Conservation (phyloP, 2,888 invertebrate genomes). For the Zaprionus obscuricornis region DNA sequence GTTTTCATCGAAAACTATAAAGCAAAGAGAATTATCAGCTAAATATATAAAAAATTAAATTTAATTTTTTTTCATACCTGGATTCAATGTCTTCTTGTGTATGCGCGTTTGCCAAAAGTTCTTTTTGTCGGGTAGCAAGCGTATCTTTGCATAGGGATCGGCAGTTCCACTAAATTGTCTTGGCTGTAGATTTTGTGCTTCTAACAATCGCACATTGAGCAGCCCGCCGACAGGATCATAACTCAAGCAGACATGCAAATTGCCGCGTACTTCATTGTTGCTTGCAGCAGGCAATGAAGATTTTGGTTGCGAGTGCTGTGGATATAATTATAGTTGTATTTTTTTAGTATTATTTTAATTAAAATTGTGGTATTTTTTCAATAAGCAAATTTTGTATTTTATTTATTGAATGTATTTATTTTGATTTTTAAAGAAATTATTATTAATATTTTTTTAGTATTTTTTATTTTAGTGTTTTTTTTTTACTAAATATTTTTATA, state of each 20-base stretch:
- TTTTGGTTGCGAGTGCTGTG: slow-evolving; percentile 81
- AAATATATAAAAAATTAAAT: too few relatives aligned
- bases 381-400: too few relatives aligned
- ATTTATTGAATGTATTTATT: too few relatives aligned
- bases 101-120: slow-evolving; percentile 87
- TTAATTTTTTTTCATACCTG: slow-evolving; percentile 83
- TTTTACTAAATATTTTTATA: too few relatives aligned
- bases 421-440: too few relatives aligned
- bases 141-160: slow-evolving; percentile 88
- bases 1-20: slow-evolving; percentile 87
- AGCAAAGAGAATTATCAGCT: slow-evolving; percentile 6
- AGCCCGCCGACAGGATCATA: slow-evolving; percentile 87
- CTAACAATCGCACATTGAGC: slow-evolving; percentile 86
- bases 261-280: slow-evolving; percentile 85
- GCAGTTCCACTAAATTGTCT: slow-evolving; percentile 86
- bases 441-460: too few relatives aligned
- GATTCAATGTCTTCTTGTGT: slow-evolving; percentile 87
- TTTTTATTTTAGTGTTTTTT: too few relatives aligned
- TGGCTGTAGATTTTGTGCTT: slow-evolving; percentile 86
- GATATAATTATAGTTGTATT: too few relatives aligned
- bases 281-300: slow-evolving; percentile 67
- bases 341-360: too few relatives aligned
- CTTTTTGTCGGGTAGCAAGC: slow-evolving; percentile 86
- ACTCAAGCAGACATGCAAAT: slow-evolving; percentile 86
- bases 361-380: too few relatives aligned